phyloP scores from a whole-genome alignment of 2,888 invertebrate genomes.

The Molorchus minor region DNA sequence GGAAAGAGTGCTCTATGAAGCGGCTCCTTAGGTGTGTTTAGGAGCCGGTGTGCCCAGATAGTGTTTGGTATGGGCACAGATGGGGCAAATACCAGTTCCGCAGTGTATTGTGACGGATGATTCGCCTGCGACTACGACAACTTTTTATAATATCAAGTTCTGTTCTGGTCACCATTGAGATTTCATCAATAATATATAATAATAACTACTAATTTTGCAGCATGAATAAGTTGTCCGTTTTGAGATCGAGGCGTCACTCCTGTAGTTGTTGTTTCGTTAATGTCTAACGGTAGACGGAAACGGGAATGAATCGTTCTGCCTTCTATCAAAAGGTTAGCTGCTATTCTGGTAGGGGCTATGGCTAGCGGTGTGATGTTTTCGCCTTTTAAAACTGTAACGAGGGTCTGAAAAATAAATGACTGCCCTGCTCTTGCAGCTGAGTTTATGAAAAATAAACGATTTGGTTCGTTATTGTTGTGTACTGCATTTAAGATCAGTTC shows the following conservation, averaged over 20 bases:
- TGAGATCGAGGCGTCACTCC: neutral
- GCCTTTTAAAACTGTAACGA: neutral
- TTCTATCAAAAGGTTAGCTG: neutral
- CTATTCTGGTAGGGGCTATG: neutral
- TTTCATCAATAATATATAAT: no score
- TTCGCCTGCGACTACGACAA: slow-evolving; percentile 29
- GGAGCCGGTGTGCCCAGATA: no score
- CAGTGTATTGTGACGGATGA: no score
- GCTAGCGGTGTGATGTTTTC: neutral
- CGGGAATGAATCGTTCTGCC: slow-evolving; percentile 2
- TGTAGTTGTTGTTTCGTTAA: no score
- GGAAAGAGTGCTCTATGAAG: no score
- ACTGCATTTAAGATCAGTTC: neutral
- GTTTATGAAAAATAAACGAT: neutral
- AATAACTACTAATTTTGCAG: neutral
- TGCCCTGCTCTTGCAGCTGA: neutral
- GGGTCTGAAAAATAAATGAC: no score
- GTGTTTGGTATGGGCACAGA: no score
- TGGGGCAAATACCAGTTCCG: no score
- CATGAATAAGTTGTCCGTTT: neutral
- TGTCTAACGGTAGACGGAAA: no score
- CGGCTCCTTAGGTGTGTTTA: no score
- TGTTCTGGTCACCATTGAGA: neutral
- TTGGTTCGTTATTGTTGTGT: no score
- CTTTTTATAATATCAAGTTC: neutral